A percentile compares a stretch with the other conserved stretches of the same genome.
Conservation (phyloP, 2,113 vertebrate species). For the Thamnaconus septentrionalis region DNA sequence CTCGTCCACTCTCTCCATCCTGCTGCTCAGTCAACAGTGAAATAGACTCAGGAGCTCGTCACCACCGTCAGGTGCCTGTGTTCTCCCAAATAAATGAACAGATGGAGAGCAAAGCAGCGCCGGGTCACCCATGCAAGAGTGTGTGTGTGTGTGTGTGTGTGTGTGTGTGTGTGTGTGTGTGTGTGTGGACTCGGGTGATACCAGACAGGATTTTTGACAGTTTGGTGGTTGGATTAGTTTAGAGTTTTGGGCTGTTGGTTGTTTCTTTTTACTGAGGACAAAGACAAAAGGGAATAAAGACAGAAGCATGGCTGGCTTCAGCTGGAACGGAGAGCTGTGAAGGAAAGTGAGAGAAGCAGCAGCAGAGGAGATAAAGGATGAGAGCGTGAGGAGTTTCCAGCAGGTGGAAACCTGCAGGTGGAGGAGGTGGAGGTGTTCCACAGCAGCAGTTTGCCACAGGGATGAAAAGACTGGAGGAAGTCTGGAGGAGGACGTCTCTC, state of each 20-base stretch:
- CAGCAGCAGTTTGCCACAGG: too few species aligned
- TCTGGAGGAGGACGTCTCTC: too few species aligned
- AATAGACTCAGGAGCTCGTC: slow-evolving; percentile 76
- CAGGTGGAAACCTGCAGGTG: not conserved
- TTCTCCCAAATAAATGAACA: slow-evolving; percentile 76
- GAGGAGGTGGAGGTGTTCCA: not conserved
- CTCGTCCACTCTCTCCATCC: slow-evolving; percentile 73
- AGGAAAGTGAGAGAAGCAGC: slow-evolving; percentile 12
- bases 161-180: not conserved
- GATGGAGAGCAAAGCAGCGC: slow-evolving; percentile 64
- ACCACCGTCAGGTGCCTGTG: slow-evolving; percentile 75
- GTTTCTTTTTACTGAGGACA: too few species aligned
- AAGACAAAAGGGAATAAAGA: slow-evolving; percentile 16
- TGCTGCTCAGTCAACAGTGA: slow-evolving; percentile 76
- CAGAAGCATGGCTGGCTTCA: slow-evolving; percentile 9
- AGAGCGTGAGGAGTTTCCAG: slow-evolving; percentile 6
- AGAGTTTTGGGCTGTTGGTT: not conserved
- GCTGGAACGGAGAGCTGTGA: slow-evolving; percentile 10
- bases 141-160: slow-evolving; percentile 1
- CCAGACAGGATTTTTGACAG: slow-evolving; percentile 30
- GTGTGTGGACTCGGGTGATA: slow-evolving; percentile 3
- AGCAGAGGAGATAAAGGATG: not conserved
- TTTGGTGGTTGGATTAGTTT: slow-evolving; percentile 27
- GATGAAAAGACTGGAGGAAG: too few species aligned
- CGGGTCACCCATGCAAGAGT: slow-evolving; percentile 33